Evolutionary conservation across 2,113 vertebrate species (phyloP).

Genomic region (Silurus asotus): DNA sequence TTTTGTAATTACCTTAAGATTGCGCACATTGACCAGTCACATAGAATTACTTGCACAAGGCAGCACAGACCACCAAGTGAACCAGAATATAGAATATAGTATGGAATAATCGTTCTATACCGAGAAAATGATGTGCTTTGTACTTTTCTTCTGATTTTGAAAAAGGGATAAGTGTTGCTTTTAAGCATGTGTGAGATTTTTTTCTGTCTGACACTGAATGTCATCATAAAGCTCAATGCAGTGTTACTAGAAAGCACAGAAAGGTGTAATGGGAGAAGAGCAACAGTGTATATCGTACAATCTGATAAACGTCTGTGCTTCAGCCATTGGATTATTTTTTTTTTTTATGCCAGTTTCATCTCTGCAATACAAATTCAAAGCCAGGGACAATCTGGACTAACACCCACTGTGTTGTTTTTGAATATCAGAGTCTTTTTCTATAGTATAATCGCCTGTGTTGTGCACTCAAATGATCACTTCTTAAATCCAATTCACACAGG

Average conservation of each 20-base stretch:
- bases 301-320: background rate
- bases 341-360: background rate
- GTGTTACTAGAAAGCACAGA: slow-evolving; percentile 20
- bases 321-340: background rate
- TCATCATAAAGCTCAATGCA: background rate
- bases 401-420: background rate
- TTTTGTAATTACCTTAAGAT: background rate
- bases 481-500: background rate
- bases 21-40: slow-evolving; percentile 39
- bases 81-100: slow-evolving; percentile 16
- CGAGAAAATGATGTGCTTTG: slow-evolving; percentile 40
- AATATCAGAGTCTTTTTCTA: background rate
- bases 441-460: background rate
- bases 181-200: slow-evolving; percentile 44
- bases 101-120: slow-evolving; percentile 23
- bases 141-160: slow-evolving; percentile 9
- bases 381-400: slow-evolving; percentile 7
- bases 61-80: slow-evolving; percentile 49
- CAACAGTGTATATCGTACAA: background rate
- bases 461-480: slow-evolving; percentile 15
- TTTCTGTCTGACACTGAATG: slow-evolving; percentile 26
- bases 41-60: slow-evolving; percentile 61
- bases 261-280: background rate
- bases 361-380: background rate
- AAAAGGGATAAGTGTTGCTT: slow-evolving; percentile 42